Evolutionary conservation across 2,797 vertebrate genomes (phyloP).

Genomic region (Sebastes paucispinis): DNA sequence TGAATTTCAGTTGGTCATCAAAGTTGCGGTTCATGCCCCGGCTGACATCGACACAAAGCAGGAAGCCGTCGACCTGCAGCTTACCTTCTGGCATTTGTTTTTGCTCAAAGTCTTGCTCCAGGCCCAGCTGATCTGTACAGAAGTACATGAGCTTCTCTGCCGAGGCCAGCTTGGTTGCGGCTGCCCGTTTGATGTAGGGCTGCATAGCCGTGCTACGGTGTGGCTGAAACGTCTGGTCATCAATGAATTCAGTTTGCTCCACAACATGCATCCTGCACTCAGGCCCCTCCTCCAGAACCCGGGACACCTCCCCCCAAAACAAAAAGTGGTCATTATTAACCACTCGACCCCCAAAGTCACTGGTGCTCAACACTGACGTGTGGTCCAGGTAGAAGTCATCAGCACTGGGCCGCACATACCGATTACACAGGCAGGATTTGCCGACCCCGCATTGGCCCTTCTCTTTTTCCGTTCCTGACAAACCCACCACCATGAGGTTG

Average conservation of each 20-base stretch:
- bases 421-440: slow-evolving; percentile 97
- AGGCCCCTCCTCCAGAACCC: slow-evolving; percentile 90
- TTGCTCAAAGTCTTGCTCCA: slow-evolving; percentile 99
- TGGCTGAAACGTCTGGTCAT: slow-evolving; percentile 98
- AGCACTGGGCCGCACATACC: slow-evolving; percentile 93
- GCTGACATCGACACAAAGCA: slow-evolving; percentile 95
- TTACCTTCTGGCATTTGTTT: slow-evolving; percentile 99
- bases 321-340: slow-evolving; percentile 99
- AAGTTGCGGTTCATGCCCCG: slow-evolving; percentile 99
- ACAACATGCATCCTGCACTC: slow-evolving; percentile 94
- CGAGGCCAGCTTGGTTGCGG: slow-evolving; percentile 93
- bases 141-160: slow-evolving; percentile 99
- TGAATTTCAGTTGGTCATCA: slow-evolving; percentile 96
- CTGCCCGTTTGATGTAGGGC: slow-evolving; percentile 96
- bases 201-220: slow-evolving; percentile 98
- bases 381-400: slow-evolving; percentile 97
- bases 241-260: slow-evolving; percentile 99
- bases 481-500: slow-evolving; percentile 94
- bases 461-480: slow-evolving; percentile 98
- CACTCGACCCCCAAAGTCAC: slow-evolving; percentile 97
- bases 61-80: slow-evolving; percentile 92
- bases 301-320: slow-evolving; percentile 94
- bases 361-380: slow-evolving; percentile 98
- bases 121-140: slow-evolving; percentile 96
- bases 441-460: slow-evolving; percentile 97